Conservation (phyloP, 2,797 vertebrate species). For the Pangasius djambal region DNA sequence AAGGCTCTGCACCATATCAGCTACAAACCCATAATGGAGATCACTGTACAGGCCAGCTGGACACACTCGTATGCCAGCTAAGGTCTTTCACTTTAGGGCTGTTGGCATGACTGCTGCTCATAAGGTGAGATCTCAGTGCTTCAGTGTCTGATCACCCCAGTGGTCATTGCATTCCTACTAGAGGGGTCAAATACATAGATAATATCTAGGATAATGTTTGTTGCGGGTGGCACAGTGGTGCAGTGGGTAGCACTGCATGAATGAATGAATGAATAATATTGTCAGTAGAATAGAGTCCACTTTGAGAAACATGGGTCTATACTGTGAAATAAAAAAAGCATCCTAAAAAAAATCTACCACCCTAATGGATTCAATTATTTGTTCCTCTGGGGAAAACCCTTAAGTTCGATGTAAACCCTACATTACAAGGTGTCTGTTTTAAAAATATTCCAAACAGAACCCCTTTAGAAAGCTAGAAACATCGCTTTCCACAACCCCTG, state of each 20-base stretch:
- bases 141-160: not conserved
- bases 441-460: not conserved
- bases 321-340: not conserved
- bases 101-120: not conserved
- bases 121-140: not conserved
- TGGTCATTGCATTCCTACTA: not conserved
- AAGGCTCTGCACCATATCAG: not conserved
- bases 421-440: not conserved
- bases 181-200: not conserved
- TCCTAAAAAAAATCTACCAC: not conserved
- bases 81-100: not conserved
- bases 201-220: not conserved
- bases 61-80: not conserved
- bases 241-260: not conserved
- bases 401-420: not conserved
- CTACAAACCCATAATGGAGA: not conserved
- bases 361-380: not conserved
- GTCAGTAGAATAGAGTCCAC: not conserved
- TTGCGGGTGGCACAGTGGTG: not conserved
- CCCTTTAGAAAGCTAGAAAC: not conserved
- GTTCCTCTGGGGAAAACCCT: not conserved
- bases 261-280: not conserved
- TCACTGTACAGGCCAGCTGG: not conserved
- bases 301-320: not conserved
- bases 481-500: not conserved